phyloP scores from a whole-genome alignment of 2,113 vertebrate species.

The Coturnix japonica region DNA sequence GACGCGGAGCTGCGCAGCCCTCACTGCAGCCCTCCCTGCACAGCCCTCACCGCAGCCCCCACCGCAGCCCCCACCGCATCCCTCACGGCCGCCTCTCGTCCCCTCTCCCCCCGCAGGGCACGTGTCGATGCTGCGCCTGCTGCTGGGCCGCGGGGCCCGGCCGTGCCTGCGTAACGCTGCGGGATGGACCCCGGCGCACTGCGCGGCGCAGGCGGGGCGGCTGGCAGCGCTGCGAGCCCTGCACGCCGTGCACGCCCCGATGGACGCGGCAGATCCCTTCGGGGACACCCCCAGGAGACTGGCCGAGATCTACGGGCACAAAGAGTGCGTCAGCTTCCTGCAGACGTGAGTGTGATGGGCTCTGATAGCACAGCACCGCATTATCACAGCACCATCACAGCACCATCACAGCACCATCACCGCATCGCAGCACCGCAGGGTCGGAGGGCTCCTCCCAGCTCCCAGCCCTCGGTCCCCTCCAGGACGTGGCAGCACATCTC shows the following conservation, averaged over 20 bases:
- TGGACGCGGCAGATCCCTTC: conserved; percentile 83
- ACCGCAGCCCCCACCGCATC: too few relatives aligned
- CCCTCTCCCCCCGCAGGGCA: conserved; percentile 75
- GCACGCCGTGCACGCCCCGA: conserved; percentile 81
- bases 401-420: too few relatives aligned
- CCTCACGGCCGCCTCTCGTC: neutral
- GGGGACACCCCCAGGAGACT: conserved; percentile 87
- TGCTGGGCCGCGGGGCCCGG: conserved; percentile 84
- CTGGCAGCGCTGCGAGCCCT: conserved; percentile 83
- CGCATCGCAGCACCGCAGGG: too few relatives aligned
- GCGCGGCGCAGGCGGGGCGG: conserved; percentile 84
- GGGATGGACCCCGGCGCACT: conserved; percentile 90
- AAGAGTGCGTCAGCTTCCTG: conserved; percentile 85
- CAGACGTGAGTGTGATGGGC: conserved; percentile 76
- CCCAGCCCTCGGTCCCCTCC: too few relatives aligned
- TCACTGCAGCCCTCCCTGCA: neutral
- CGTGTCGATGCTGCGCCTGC: conserved; percentile 77
- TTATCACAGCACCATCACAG: too few relatives aligned
- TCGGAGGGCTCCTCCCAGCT: too few relatives aligned
- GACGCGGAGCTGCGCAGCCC: too few relatives aligned
- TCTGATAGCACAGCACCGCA: too few relatives aligned
- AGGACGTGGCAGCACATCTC: too few relatives aligned
- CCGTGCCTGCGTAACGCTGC: conserved; percentile 81
- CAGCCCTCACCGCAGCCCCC: too few relatives aligned
- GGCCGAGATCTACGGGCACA: conserved; percentile 89